A percentile compares a stretch with the other conserved stretches of the same genome.
phyloP scores from a whole-genome alignment of 2,113 vertebrate species.

The Toxostoma redivivum region DNA sequence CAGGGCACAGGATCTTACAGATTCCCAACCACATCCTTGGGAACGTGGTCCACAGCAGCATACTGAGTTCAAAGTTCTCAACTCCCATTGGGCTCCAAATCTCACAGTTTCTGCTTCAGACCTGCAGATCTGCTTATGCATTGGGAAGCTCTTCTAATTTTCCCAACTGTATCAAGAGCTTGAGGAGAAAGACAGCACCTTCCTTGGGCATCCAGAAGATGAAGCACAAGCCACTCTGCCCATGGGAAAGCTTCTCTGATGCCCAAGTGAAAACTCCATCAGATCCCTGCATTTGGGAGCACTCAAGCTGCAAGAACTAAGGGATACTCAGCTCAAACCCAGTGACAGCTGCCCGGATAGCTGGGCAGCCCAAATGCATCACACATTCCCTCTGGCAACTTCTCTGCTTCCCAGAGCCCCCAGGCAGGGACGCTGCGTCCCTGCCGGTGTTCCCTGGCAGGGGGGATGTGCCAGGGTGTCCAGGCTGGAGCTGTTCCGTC shows the following conservation, averaged over 20 bases:
- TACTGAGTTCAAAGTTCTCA: background rate
- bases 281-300: background rate
- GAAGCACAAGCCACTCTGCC: background rate
- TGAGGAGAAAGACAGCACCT: background rate
- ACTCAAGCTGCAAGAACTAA: background rate
- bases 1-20: rapidly evolving
- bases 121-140: background rate
- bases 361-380: background rate
- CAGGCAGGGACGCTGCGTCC: rapidly evolving
- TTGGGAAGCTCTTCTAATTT: background rate
- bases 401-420: rapidly evolving
- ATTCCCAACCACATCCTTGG: rapidly evolving
- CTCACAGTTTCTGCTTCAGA: background rate
- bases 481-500: background rate
- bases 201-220: background rate
- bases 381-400: rapidly evolving
- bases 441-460: background rate
- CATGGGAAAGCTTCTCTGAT: background rate
- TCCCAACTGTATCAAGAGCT: background rate
- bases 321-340: background rate
- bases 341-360: rapidly evolving
- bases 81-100: background rate
- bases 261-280: background rate
- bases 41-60: rapidly evolving
- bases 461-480: background rate